phyloP scores from a whole-genome alignment of 1,140 invertebrate genomes.

The Chymomyza costata region DNA sequence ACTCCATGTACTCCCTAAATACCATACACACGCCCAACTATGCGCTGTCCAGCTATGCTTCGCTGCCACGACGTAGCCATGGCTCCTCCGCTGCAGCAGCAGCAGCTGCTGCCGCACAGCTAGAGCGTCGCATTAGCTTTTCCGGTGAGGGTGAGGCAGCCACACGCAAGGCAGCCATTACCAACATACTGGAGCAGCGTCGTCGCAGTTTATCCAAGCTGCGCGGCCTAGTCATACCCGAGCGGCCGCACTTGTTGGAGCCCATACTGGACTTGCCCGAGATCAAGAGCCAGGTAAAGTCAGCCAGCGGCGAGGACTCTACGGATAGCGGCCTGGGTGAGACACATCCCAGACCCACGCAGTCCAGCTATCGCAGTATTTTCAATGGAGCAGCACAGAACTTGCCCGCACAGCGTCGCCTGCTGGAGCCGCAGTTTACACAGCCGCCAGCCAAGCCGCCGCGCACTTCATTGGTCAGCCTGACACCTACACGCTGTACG shows the following conservation, averaged over 20 bases:
- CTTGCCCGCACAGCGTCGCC: conserved; percentile 24
- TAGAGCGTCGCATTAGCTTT: conserved; percentile 77
- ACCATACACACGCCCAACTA: conserved; percentile 36
- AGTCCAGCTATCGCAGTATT: conserved; percentile 50
- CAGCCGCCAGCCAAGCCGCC: conserved; percentile 72
- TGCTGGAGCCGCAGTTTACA: conserved; percentile 47
- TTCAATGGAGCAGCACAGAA: conserved; percentile 21
- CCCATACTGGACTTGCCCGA: conserved; percentile 83
- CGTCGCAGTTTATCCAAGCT: conserved; percentile 88
- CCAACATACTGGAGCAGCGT: conserved; percentile 82
- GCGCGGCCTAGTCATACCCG: conserved; percentile 89
- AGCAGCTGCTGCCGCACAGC: conserved; percentile 43
- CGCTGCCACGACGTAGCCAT: conserved; percentile 64
- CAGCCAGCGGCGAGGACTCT: conserved; percentile 54
- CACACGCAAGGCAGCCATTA: conserved; percentile 63
- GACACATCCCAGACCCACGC: conserved; percentile 15
- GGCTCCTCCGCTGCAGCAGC: conserved; percentile 53
- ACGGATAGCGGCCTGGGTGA: conserved; percentile 63
- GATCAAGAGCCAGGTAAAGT: conserved; percentile 82
- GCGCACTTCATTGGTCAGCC: conserved; percentile 60
- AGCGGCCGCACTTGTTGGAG: conserved; percentile 78
- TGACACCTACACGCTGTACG: conserved; percentile 14
- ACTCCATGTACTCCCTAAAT: conserved; percentile 67
- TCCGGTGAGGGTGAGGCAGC: conserved; percentile 74
- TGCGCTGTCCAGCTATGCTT: conserved; percentile 52